Evolutionary conservation across 2,888 invertebrate species (phyloP).

Genomic region (Metallyticus violacea): DNA sequence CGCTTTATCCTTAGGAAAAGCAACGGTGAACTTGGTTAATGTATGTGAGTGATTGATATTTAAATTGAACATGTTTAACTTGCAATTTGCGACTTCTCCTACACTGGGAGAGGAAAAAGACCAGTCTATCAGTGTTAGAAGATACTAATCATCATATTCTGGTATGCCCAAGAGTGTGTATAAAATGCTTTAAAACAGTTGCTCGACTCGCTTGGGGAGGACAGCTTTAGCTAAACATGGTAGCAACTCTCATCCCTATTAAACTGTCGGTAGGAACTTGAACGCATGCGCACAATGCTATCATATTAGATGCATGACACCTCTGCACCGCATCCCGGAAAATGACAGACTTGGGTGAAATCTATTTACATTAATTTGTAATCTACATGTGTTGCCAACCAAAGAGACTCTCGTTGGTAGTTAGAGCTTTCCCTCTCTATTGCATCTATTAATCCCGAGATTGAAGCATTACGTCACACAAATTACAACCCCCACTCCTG

Average conservation of each 20-base stretch:
- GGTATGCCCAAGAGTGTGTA: too few relatives aligned
- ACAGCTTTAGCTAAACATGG: background rate
- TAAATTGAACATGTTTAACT: too few relatives aligned
- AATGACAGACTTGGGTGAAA: slow-evolving; percentile 78
- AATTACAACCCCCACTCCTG: background rate
- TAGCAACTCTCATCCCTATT: background rate
- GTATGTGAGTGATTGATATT: too few relatives aligned
- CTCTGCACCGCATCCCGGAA: slow-evolving; percentile 58
- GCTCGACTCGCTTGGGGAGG: background rate
- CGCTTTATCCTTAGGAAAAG: too few relatives aligned
- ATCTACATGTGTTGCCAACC: background rate
- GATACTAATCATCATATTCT: too few relatives aligned
- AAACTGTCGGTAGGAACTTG: background rate
- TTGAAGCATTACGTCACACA: background rate
- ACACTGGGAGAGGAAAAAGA: too few relatives aligned
- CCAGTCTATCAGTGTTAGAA: too few relatives aligned
- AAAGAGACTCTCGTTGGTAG: background rate
- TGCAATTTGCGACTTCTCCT: too few relatives aligned
- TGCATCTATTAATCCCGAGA: background rate
- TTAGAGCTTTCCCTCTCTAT: background rate
- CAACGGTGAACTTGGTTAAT: too few relatives aligned
- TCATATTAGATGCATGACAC: background rate
- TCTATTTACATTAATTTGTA: slow-evolving; percentile 11
- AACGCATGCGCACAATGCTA: background rate
- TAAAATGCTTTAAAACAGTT: too few relatives aligned